Conservation (phyloP, 2,797 vertebrate species). For the Sus cebifrons region DNA sequence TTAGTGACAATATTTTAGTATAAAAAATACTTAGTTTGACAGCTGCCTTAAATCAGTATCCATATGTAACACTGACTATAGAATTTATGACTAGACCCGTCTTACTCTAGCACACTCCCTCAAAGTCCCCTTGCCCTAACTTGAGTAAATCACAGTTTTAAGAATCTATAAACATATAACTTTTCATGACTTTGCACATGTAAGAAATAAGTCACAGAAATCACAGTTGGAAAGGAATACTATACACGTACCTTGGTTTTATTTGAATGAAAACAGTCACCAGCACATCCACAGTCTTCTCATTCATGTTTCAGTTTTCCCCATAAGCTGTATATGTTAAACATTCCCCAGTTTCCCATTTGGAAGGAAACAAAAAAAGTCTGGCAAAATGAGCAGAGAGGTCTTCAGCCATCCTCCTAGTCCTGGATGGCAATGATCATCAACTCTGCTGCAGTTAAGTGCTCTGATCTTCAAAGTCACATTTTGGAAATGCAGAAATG, state of each 20-base stretch:
- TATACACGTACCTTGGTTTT: slow-evolving; percentile 89
- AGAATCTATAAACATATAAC: neutral
- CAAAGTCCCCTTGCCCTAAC: neutral
- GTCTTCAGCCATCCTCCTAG: neutral
- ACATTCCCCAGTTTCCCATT: neutral
- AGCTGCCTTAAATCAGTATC: neutral
- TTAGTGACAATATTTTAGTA: neutral
- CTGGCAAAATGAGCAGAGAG: neutral
- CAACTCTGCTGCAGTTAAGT: slow-evolving; percentile 75
- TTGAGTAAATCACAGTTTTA: neutral
- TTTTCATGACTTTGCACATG: neutral
- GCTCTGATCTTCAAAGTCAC: slow-evolving; percentile 83
- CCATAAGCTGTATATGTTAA: neutral
- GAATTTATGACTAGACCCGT: neutral
- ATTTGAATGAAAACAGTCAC: slow-evolving; percentile 91
- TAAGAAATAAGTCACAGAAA: neutral
- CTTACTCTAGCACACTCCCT: neutral
- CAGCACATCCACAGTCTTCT: slow-evolving; percentile 88
- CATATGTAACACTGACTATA: neutral
- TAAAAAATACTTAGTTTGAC: neutral
- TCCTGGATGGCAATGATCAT: neutral
- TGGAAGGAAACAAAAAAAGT: neutral
- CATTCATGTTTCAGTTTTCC: slow-evolving; percentile 18
- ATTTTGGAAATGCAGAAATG: slow-evolving; percentile 81
- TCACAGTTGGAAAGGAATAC: neutral